These are phyloP conservation scores for Aphis gossypii DNA, from an alignment of 1,140 invertebrate genomes.

Conservation along the genomic window DNA sequence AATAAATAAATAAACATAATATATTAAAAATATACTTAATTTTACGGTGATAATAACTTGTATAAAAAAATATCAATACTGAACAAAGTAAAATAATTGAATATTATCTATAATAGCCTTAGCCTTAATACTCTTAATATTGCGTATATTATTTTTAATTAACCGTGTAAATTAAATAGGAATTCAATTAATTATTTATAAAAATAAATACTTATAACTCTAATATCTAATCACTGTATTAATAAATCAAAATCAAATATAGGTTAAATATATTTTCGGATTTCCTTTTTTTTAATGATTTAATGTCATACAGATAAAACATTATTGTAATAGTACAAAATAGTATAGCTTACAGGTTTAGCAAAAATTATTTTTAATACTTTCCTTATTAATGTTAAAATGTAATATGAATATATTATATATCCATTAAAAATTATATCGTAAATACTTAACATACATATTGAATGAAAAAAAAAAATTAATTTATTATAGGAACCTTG, in stretches of 20 bases:
- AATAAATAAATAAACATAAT: background rate
- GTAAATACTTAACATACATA: too few species aligned
- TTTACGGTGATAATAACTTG: background rate
- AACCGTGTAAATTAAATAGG: background rate
- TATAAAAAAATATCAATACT: background rate
- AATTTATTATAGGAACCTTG: background rate
- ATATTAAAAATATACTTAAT: background rate
- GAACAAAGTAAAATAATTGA: too few species aligned
- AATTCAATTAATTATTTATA: background rate
- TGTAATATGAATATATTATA: too few species aligned
- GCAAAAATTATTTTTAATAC: too few species aligned
- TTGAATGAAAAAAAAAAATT: background rate
- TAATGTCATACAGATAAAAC: background rate
- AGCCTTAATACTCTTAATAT: too few species aligned
- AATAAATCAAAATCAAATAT: background rate
- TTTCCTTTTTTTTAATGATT: background rate
- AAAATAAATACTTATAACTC: background rate
- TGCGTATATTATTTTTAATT: background rate
- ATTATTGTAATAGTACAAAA: background rate
- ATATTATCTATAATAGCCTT: too few species aligned
- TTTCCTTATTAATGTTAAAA: too few species aligned
- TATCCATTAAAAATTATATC: too few species aligned
- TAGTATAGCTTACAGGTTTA: too few species aligned
- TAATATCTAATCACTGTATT: background rate
- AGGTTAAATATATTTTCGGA: background rate